Conservation (phyloP, 2,797 vertebrate genomes). For the Aotus griseimembra region DNA sequence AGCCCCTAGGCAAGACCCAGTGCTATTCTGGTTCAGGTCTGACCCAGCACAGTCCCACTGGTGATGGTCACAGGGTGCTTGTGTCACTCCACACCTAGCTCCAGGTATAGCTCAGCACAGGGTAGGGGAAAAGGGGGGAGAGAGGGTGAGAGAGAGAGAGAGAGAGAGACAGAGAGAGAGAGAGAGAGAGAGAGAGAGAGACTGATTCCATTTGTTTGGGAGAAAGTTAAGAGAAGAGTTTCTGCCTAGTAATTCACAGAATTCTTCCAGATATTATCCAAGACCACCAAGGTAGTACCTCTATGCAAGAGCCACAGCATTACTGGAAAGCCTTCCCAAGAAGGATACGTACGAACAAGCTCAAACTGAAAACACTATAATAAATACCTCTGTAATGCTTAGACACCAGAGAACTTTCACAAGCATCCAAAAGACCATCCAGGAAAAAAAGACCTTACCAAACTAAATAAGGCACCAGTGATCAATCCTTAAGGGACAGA, state of each 20-base stretch:
- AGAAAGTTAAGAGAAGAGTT: background rate
- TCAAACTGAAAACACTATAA: background rate
- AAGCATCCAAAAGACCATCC: background rate
- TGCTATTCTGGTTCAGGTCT: background rate
- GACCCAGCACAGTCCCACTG: background rate
- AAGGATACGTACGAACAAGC: background rate
- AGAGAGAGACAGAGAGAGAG: too few relatives aligned
- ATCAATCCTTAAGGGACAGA: background rate
- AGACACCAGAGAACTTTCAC: background rate
- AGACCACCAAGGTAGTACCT: background rate
- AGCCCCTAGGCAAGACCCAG: background rate
- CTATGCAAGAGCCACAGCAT: background rate
- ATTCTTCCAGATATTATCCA: background rate
- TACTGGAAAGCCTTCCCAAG: background rate
- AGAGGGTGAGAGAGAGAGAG: accelerated
- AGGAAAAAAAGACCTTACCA: background rate
- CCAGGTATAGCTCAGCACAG: background rate
- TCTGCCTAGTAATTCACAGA: background rate
- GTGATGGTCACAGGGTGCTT: background rate
- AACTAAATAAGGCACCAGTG: background rate
- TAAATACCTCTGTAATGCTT: background rate
- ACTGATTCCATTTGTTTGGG: background rate
- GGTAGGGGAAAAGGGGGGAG: accelerated
- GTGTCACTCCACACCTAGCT: background rate
- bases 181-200: too few relatives aligned